phyloP scores from a whole-genome alignment of 2,797 vertebrate species.

The Mormyrops boulengeri region DNA sequence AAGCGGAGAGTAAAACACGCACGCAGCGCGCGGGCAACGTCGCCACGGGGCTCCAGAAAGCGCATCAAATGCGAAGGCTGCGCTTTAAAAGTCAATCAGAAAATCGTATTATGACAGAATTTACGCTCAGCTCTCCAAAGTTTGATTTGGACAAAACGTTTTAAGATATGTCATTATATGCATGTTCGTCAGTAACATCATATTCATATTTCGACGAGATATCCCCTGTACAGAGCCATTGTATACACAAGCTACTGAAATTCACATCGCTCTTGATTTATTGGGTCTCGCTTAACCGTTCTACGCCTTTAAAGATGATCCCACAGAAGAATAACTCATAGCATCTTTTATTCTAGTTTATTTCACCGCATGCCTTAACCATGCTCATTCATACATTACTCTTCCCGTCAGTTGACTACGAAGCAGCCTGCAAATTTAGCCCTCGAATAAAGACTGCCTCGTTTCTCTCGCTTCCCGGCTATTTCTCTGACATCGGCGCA shows the following conservation, averaged over 20 bases:
- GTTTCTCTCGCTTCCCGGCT: neutral
- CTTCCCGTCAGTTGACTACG: neutral
- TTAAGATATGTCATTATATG: neutral
- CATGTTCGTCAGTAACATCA: neutral
- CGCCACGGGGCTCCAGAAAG: neutral
- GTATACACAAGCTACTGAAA: neutral
- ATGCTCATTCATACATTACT: neutral
- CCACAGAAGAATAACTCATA: neutral
- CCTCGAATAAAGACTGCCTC: neutral
- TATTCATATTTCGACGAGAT: neutral
- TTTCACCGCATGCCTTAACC: neutral
- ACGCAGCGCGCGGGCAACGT: neutral
- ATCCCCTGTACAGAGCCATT: neutral
- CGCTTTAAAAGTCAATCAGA: neutral
- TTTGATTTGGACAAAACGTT: neutral
- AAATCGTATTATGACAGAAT: neutral
- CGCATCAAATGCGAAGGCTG: neutral
- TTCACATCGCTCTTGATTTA: neutral
- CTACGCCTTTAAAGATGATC: neutral
- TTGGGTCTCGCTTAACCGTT: neutral
- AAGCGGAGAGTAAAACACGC: neutral
- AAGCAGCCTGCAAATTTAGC: neutral
- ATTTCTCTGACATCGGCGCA: neutral
- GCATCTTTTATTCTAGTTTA: neutral
- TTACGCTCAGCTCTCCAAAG: neutral